Evolutionary conservation across 2,888 invertebrate genomes (phyloP), one percentile per base, ranked within the genome.

Genomic region (Esperia sulphurella): DNA sequence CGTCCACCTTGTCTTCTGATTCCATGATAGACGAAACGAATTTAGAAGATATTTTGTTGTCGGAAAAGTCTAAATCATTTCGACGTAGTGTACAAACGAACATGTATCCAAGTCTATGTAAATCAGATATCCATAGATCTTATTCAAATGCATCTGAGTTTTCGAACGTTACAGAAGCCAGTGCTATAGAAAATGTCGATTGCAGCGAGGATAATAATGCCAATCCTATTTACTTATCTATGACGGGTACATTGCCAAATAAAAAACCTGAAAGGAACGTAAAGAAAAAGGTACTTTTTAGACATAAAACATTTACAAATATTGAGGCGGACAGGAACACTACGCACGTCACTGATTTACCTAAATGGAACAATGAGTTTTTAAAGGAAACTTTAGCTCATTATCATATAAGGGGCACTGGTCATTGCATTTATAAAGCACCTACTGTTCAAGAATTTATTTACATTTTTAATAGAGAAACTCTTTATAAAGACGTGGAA

Each of bases 271-370:
- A 45, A 39, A 33, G 31, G 66, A 70, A 60, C 13, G 61, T 61
- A n/a, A 78, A 76, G 50, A 86, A 83, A 52, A 85, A 83, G 62
- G 81, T 87, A 1, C 69, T 89, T 14, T 89, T 89, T 61, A 80
- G 89, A 48, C 86, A 89, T 61, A 89, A 84, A 76, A 89, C 89
- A 5, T 89, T 89, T 55, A 88, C 89, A 8, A 88, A 85, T 54
- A 87, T 87, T 31, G 87, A 89, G 71, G 71, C 73, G 30, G 86
- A 88, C 54, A 78, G 83, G 63, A 81, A 79, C 63, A 85, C 83
- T 10, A 57, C 71, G 5, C 77, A 72, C 59, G 53, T 73, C 1
- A 79, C 62, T 65, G 79, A 80, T 59, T 65, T 80, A 30, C 76
- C 80, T 3, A 75, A 71, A 54, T 79, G 80, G 76, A 75, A 82